A percentile compares a stretch with the other conserved stretches of the same genome.
Conservation (phyloP, 2,113 vertebrate species). For the Gadus chalcogrammus region DNA sequence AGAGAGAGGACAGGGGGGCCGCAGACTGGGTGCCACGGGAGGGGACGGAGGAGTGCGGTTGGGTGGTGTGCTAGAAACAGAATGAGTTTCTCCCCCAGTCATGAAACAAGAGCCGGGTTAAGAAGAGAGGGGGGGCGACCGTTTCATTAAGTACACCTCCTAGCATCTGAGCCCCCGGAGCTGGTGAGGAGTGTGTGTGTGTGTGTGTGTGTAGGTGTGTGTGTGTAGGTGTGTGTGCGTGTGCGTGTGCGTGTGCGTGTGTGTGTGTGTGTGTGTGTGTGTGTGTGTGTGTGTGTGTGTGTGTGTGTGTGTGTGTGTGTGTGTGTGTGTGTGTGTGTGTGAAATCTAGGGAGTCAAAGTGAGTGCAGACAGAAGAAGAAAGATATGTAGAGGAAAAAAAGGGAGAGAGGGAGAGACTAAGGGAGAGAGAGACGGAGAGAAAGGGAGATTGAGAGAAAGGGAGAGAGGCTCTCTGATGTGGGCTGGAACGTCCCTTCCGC, state of each 20-base stretch:
- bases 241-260: slow-evolving; percentile 24
- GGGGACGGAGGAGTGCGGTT: neutral
- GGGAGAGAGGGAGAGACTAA: neutral
- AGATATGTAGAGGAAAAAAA: neutral
- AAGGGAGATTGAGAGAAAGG: slow-evolving; percentile 39
- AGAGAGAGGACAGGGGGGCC: neutral
- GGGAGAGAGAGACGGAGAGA: slow-evolving; percentile 38
- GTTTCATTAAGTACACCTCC: slow-evolving; percentile 53
- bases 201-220: slow-evolving; percentile 29
- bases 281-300: slow-evolving; percentile 25
- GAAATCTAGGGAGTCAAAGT: neutral
- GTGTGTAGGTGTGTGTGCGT: slow-evolving; percentile 24
- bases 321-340: slow-evolving; percentile 28
- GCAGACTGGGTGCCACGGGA: neutral
- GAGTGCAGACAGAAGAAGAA: slow-evolving; percentile 29
- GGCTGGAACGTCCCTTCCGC: slow-evolving; percentile 25
- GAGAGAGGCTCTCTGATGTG: slow-evolving; percentile 25
- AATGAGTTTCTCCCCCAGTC: slow-evolving; percentile 33
- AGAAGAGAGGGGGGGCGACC: slow-evolving; percentile 53
- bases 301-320: neutral
- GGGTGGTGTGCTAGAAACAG: slow-evolving; percentile 3
- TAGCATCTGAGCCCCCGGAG: slow-evolving; percentile 45
- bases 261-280: slow-evolving; percentile 20
- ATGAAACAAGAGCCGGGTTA: slow-evolving; percentile 49
- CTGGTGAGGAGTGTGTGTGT: slow-evolving; percentile 7